phyloP scores from a whole-genome alignment of 1,140 invertebrate species.

The Pseudoatta argentina region DNA sequence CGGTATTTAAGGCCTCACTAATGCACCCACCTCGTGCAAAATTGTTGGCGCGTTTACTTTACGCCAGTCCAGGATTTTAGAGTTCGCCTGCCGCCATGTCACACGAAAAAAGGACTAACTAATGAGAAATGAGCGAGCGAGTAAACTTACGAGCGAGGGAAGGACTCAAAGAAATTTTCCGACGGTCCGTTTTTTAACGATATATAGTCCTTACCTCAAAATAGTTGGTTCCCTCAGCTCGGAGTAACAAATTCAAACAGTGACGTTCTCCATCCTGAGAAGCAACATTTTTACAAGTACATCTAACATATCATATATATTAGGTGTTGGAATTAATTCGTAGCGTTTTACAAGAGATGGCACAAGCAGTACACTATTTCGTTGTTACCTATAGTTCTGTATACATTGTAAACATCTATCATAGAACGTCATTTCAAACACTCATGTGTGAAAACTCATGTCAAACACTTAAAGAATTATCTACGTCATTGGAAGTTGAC shows the following conservation, averaged over 20 bases:
- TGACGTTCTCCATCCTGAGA: background rate
- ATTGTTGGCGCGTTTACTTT: slow-evolving; percentile 80
- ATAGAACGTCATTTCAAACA: no score
- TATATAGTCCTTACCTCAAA: background rate
- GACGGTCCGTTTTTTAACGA: background rate
- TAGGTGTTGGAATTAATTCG: no score
- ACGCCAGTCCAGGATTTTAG: slow-evolving; percentile 54
- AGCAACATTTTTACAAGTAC: background rate
- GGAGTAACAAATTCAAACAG: slow-evolving; percentile 6
- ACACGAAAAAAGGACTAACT: background rate
- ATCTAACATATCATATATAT: background rate
- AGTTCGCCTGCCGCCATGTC: background rate
- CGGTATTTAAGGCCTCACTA: slow-evolving; percentile 79
- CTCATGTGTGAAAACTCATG: no score
- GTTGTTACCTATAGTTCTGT: no score
- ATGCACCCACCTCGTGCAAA: slow-evolving; percentile 78
- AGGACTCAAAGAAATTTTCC: background rate
- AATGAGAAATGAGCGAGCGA: slow-evolving; percentile 45
- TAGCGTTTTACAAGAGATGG: no score
- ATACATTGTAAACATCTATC: no score
- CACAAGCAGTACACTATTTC: no score
- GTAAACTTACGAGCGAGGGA: slow-evolving; percentile 10
- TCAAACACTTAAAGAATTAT: no score
- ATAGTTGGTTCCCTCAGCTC: background rate
- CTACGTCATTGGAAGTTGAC: no score